phyloP scores from a whole-genome alignment of 2,113 vertebrate species.

The Ictalurus furcatus region DNA sequence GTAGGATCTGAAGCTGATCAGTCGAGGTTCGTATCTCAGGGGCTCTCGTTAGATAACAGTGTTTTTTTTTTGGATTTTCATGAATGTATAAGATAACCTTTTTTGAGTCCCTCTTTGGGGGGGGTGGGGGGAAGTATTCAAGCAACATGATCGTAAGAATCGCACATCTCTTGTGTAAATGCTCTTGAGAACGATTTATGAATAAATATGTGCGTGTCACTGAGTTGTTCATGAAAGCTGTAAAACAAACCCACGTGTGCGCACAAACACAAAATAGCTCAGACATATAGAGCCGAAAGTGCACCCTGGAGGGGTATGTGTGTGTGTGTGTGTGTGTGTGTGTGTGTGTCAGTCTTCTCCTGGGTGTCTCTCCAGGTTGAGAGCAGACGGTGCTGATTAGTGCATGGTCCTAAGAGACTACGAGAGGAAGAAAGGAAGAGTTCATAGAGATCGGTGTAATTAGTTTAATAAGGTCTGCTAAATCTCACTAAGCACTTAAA shows the following conservation, averaged over 20 bases:
- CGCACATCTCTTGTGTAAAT: not conserved
- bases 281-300: not conserved
- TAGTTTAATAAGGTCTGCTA: slow-evolving; percentile 47
- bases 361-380: slow-evolving; percentile 38
- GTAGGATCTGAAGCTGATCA: not conserved
- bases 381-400: slow-evolving; percentile 52
- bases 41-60: not conserved
- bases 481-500: not conserved
- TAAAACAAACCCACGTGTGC: not conserved
- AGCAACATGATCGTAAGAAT: not conserved
- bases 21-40: not conserved
- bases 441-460: slow-evolving; percentile 27
- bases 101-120: no score
- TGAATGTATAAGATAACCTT: not conserved
- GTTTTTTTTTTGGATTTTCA: not conserved
- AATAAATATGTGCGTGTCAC: not conserved
- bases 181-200: not conserved
- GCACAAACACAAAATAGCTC: not conserved
- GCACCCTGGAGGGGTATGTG: slow-evolving; percentile 7
- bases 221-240: not conserved
- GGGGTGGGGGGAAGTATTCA: no score
- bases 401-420: slow-evolving; percentile 28
- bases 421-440: not conserved
- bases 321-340: slow-evolving; percentile 29
- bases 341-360: not conserved